Conservation (phyloP, 2,888 invertebrate species). For the Pseudeuparius sepicola region DNA sequence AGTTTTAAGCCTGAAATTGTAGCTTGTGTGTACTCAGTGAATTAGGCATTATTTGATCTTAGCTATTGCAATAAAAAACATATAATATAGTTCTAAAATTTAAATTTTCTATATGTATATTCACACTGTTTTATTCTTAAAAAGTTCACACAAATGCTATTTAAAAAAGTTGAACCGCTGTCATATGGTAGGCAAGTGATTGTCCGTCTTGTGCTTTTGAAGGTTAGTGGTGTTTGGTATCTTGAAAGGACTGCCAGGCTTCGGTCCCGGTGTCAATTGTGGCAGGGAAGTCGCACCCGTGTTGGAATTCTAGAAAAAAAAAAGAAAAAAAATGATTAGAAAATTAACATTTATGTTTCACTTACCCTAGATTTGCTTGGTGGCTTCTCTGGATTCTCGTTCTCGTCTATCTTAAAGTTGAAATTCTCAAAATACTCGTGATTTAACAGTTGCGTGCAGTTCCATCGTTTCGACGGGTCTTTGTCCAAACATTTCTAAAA, state of each 20-base stretch:
- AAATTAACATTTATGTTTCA: background rate
- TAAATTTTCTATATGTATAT: too few relatives aligned
- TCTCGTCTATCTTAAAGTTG: conserved; percentile 66
- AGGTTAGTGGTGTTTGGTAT: conserved; percentile 35
- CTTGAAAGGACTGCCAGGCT: conserved; percentile 45
- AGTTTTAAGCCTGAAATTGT: too few relatives aligned
- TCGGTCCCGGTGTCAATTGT: conserved; percentile 45
- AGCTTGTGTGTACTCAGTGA: too few relatives aligned
- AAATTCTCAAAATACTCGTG: conserved; percentile 91
- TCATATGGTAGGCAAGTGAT: conserved; percentile 68
- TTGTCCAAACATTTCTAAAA: conserved; percentile 88
- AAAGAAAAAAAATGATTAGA: background rate
- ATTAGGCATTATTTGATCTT: too few relatives aligned
- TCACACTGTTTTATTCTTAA: too few relatives aligned
- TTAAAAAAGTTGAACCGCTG: conserved; percentile 37
- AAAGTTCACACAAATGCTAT: too few relatives aligned
- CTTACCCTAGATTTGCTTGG: conserved; percentile 52
- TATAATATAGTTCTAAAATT: too few relatives aligned
- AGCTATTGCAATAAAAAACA: too few relatives aligned
- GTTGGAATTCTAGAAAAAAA: conserved; percentile 38
- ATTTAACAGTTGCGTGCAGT: conserved; percentile 79
- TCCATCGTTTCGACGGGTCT: conserved; percentile 85
- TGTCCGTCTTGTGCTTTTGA: conserved; percentile 44
- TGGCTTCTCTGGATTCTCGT: conserved; percentile 49
- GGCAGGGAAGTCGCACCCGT: conserved; percentile 54